Evolutionary conservation across 2,113 vertebrate genomes (phyloP).

Genomic region (Tachuris rubrigastra): DNA sequence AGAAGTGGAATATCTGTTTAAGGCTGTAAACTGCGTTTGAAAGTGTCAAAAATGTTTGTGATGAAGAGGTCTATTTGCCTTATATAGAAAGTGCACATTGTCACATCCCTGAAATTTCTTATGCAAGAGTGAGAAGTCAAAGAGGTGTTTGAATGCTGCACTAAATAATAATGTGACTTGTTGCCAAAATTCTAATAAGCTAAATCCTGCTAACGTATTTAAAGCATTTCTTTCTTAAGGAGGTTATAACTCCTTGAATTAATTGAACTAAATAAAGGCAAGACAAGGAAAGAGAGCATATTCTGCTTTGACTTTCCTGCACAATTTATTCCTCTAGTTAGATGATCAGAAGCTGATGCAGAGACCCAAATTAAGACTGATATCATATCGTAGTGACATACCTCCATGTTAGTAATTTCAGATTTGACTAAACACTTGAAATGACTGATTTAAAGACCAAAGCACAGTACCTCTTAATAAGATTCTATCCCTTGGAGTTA

Average conservation of each 20-base stretch:
- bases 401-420: neutral
- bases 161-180: neutral
- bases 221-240: neutral
- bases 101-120: neutral
- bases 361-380: neutral
- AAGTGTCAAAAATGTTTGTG: constrained; percentile 31
- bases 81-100: constrained; percentile 19
- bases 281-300: neutral
- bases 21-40: constrained; percentile 9
- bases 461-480: neutral
- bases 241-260: neutral
- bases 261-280: neutral
- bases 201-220: neutral
- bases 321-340: neutral
- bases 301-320: neutral
- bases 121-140: constrained; percentile 19
- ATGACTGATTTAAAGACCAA: neutral
- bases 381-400: neutral
- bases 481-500: neutral
- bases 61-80: constrained; percentile 1
- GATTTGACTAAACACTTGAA: neutral
- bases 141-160: neutral
- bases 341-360: neutral
- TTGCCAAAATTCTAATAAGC: neutral
- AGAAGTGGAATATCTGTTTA: constrained; percentile 18